Base-by-base conservation (phyloP, 2,113 vertebrate species). In the Morphnarchus princeps region DNA sequence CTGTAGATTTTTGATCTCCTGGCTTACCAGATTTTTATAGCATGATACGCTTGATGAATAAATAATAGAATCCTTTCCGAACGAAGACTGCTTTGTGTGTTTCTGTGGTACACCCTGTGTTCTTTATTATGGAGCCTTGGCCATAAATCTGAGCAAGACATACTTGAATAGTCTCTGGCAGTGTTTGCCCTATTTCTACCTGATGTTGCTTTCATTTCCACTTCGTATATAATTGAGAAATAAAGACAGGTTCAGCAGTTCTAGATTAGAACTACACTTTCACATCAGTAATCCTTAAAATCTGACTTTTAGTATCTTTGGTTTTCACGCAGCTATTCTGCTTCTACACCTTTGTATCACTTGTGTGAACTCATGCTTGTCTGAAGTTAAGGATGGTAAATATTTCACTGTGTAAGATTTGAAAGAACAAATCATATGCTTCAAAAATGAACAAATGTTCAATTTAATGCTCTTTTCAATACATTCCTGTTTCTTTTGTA, bases 301-400 rank as follows among this genome's bases (percentile, higher is more conserved):
- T 67, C 13, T 59, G 13, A 45, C 34, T 87, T 91, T 78, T 54
- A 82, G 11, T 79, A 32, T 69, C 43, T 85, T 84, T 71, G 28
- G 9, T 72, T 92, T 95, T 61, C 62, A 82, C 2, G 0, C 16
- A 63, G 81, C 59, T 4, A 2, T 91, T 90, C 86, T 81, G 7
- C 74, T 81, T 31, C 18, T 87, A 57, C 40, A 79, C 16, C 12
- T 91, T 87, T 83, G 8, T 87, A 77, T 89, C 69, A 87, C 72
- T 82, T 88, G 26, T 70, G 43, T 94, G 87, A 90, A 96, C 43
- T 95, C 78, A 87, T 67, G 78, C 45, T 83, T 95, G 28, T 69
- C 70, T 15, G 2, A 87, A 89, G 83, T 95, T 89, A 72, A 95
- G 62, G 32, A 70, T 28, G 28, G 28, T 57, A 28, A 55, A 63